These are phyloP conservation scores for Craseonycteris thonglongyai DNA, from an alignment of 2,113 vertebrate genomes.

Conservation along the genomic window DNA sequence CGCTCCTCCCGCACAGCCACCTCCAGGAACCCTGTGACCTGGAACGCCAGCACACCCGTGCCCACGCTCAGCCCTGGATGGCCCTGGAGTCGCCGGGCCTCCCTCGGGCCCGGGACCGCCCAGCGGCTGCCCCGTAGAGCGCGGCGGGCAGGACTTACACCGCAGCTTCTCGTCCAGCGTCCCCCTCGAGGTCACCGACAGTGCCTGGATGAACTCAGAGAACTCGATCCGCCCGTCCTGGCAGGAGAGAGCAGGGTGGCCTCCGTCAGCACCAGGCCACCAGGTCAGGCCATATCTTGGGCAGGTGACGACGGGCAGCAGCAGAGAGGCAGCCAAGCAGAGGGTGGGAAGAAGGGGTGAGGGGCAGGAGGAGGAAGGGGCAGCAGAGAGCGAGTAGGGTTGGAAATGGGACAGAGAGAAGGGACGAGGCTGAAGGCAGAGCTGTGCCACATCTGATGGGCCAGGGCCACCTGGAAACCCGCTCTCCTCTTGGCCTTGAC, in stretches of 20 bases:
- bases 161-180: constrained; percentile 97
- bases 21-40: background rate
- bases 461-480: rapidly evolving
- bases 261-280: background rate
- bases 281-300: background rate
- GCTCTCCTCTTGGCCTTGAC: background rate
- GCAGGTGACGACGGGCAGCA: rapidly evolving
- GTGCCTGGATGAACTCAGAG: constrained; percentile 97
- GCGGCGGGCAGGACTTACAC: constrained; percentile 82
- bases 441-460: background rate
- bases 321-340: background rate
- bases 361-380: rapidly evolving
- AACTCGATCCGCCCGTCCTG: constrained; percentile 98
- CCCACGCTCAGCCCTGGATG: background rate
- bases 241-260: background rate
- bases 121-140: background rate
- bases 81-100: background rate
- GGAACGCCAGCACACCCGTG: background rate
- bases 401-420: background rate
- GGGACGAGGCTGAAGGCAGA: background rate
- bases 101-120: background rate
- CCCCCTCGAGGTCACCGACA: constrained; percentile 96
- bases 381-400: no score
- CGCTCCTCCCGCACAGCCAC: background rate
- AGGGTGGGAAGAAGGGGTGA: background rate